Base-by-base conservation (phyloP, 1,140 invertebrate genomes). In the Musca domestica region DNA sequence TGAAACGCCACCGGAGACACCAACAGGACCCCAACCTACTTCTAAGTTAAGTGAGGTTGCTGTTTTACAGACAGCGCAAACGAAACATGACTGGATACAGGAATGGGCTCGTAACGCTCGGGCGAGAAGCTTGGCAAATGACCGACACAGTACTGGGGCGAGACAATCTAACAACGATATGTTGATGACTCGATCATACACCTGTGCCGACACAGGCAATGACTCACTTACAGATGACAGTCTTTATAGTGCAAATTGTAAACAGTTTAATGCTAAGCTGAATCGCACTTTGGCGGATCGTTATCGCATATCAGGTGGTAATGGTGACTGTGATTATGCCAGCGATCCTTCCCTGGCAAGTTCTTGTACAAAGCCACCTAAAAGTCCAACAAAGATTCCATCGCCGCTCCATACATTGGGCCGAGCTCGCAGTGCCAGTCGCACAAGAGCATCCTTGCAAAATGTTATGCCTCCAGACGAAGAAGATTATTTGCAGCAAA, bases 401-500 rank as follows among this genome's bases (percentile, higher is more conserved):
- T 87, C 86, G 22, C 86, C 86, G 34, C 81, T 87, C 70, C 85
- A 87, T 74, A 81, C 82, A 25, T 70, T 85, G 71, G 83, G 82
- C 51, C 79, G 86, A 73, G 81, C 83, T 34, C 75, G 84, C 68
- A 85, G 84, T 75, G 74, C 82, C 65, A 84, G 83, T 71, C 84
- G 83, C 70, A 75, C 78, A n/a, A 76, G 78, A 46, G 72, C 74
- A 15, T 63, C 73, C 3, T 67, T 77, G 9, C 71, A 72, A 19
- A 65, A 71, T 69, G 46, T 72, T 17, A n/a, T 69, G 22, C 61
- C 47, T 2, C 22, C 56, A 19, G 75, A 83, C 46, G 75, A 74
- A 20, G 83, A 88, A 71, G 88, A 89, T 67, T 89, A 89, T 71
- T 78, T 90, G 22, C 85, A 88, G 66, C 88, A 88, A 72, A 89